Evolutionary conservation across 1,140 invertebrate genomes (phyloP).

Genomic region (Trichomalopsis sarcophagae): DNA sequence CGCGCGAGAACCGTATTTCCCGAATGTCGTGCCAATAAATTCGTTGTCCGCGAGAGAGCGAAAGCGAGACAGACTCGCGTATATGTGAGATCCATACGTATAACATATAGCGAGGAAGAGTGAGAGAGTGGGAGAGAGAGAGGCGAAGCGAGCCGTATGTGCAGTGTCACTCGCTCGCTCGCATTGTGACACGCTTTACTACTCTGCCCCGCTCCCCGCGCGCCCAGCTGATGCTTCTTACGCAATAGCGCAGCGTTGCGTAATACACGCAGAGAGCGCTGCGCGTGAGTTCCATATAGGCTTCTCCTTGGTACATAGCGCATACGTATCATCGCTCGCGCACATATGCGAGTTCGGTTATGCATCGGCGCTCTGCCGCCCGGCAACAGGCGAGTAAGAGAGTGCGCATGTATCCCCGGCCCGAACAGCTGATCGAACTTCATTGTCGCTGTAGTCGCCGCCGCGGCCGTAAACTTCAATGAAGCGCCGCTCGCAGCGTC

Average conservation of each 20-base stretch:
- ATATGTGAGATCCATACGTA: no score
- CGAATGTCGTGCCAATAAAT: conserved; percentile 42
- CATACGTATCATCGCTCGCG: background rate
- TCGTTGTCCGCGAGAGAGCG: background rate
- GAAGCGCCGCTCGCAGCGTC: background rate
- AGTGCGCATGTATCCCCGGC: conserved; percentile 43
- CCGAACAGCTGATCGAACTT: conserved; percentile 43
- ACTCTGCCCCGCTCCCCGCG: background rate
- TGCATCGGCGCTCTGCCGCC: conserved; percentile 24
- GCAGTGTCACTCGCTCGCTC: background rate
- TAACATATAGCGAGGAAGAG: no score
- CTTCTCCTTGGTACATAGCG: background rate
- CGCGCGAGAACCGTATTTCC: background rate
- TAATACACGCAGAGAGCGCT: background rate
- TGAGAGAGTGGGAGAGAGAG: no score
- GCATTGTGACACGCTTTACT: conserved; percentile 33
- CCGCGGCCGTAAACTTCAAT: background rate
- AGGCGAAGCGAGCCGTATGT: background rate
- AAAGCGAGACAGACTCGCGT: background rate
- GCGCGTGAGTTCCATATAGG: background rate
- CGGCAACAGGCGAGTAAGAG: conserved; percentile 55
- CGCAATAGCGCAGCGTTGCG: conserved; percentile 38
- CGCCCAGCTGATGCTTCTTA: conserved; percentile 14
- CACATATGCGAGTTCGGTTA: background rate
- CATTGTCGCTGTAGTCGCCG: background rate